Base-by-base conservation (phyloP, 2,113 vertebrate species). In the Natator depressus region DNA sequence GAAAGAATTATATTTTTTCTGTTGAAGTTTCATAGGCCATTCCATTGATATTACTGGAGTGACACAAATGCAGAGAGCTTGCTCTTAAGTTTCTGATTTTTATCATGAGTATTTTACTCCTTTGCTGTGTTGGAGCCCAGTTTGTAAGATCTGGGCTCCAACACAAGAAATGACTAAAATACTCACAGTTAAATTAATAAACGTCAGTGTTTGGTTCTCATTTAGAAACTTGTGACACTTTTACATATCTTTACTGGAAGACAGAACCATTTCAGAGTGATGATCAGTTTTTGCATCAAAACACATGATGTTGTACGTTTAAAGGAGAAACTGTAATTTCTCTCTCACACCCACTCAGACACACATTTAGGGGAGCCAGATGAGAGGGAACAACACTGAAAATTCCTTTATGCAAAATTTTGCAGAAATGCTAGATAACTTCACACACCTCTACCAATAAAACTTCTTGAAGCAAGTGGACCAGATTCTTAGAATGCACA, bases 171-270 rank as follows among this genome's bases (percentile, higher is more conserved):
- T 88, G 88, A 92, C 50, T 95, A 95, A 95, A 95, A 96, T 65
- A 92, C 89, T 91, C 92, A 69, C 88, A 85, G 97, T 94, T 97
- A 96, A 95, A 95, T 97, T 97, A 90, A 96, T 87, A 96, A 97
- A 97, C 92, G 94, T 96, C 97, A 96, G 94, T 90, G 96, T 97
- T 96, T 97, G 96, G 93, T 96, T 97, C 95, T 97, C 88, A 95
- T 97, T 95, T 96, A 94, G 94, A 97, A 97, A 96, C 94, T 96
- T 91, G 87, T 96, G 96, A 95, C 94, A 93, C 96, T 95, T 96
- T 95, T 92, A 93, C 85, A 65, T 95, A 95, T 93, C 95, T 97
- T 95, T 89, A 94, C 92, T 85, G 89, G 93, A 95, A 96, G 92
- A 89, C 89, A 90, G 92, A 93, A 90, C 93, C 95, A 93, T 57